phyloP scores from a whole-genome alignment of 2,888 invertebrate genomes.

The Diploptera punctata region DNA sequence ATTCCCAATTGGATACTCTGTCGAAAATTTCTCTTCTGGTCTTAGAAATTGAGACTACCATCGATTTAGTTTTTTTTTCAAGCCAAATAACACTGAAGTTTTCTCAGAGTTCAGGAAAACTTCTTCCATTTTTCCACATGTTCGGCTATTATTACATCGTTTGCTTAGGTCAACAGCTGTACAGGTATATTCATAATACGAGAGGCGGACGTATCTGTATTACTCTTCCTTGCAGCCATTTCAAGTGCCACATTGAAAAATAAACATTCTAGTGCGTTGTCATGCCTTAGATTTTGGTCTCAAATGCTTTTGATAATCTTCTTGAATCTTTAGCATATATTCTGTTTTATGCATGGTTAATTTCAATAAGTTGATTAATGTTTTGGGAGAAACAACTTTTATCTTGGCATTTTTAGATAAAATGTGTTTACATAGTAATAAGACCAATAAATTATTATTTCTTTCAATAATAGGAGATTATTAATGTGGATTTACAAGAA shows the following conservation, averaged over 20 bases:
- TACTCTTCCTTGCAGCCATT: neutral
- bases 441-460: too few species aligned
- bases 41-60: constrained; percentile 1
- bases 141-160: neutral
- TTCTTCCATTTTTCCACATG: neutral
- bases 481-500: too few species aligned
- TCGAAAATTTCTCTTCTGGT: neutral
- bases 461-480: too few species aligned
- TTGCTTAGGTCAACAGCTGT: too few species aligned
- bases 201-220: neutral
- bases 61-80: neutral
- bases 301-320: neutral
- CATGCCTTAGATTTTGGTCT: neutral
- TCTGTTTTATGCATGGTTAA: neutral
- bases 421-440: too few species aligned
- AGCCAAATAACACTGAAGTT: too few species aligned
- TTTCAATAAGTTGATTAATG: constrained; percentile 1
- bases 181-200: neutral
- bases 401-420: too few species aligned
- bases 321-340: constrained; percentile 4
- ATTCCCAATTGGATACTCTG: neutral
- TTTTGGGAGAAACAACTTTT: too few species aligned
- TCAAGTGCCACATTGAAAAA: constrained; percentile 4
- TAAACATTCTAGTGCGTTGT: neutral
- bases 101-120: too few species aligned